Conservation (phyloP, 2,797 vertebrate species). For the Bradypodion ventrale region DNA sequence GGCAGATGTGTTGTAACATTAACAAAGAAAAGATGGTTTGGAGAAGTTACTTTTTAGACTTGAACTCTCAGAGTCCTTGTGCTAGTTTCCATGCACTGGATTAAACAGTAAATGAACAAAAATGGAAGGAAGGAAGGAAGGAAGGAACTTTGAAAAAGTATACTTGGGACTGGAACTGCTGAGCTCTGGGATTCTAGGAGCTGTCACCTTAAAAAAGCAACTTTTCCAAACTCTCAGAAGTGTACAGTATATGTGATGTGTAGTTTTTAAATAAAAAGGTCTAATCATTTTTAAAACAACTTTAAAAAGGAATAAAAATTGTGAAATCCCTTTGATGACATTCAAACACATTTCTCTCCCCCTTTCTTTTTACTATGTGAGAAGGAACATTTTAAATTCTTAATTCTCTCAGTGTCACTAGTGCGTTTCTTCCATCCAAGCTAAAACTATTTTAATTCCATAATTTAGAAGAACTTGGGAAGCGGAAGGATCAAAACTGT, state of each 20-base stretch:
- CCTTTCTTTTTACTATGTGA: conserved; percentile 72
- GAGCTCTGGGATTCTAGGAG: no score
- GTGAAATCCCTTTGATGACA: conserved; percentile 79
- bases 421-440: conserved; percentile 56
- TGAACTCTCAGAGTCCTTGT: no score
- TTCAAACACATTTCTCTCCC: conserved; percentile 65
- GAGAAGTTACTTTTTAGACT: no score
- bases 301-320: conserved; percentile 79
- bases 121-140: neutral
- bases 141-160: neutral
- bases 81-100: no score
- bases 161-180: no score
- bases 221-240: neutral
- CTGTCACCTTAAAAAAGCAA: no score
- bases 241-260: conserved; percentile 35
- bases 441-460: conserved; percentile 74
- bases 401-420: conserved; percentile 72
- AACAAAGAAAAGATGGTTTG: conserved; percentile 53
- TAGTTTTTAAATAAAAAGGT: conserved; percentile 43
- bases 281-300: conserved; percentile 71
- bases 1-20: conserved; percentile 51
- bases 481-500: conserved; percentile 61
- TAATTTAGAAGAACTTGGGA: conserved; percentile 76
- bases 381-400: conserved; percentile 76
- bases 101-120: neutral